Evolutionary conservation across 1,140 invertebrate species (phyloP), one percentile per base, ranked within the genome.

Genomic region (Geopemphigus sp.): DNA sequence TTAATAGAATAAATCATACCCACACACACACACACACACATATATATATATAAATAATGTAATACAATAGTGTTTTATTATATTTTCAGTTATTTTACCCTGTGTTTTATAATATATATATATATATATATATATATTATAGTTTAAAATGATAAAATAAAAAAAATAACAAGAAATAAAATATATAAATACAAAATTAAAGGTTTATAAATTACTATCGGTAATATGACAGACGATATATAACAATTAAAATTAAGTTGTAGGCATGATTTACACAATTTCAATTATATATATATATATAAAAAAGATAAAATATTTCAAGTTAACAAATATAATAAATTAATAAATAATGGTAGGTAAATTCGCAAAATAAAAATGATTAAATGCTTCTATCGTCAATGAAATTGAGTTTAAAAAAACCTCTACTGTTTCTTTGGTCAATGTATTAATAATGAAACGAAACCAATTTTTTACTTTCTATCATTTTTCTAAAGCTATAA

Each of bases 401-500:
- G 39, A 78, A 78, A 63, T n/a, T 78, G 22, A 61, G 45, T 57
- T 47, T 11, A 61, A 45, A 78, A 26, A 61, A 26, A 15, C 22
- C 39, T 78, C n/a, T n/a, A 32, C 68, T 50, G 57, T 63, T 59
- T 78, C 74, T 78, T 78, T 78, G 74, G 74, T 78, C 74, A 78
- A 45, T 61, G 10, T 24, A 78, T 24, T 61, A 78, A 63, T 76
- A 63, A 63, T 39, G 54, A 61, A 78, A 78, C 59, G 63, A 78
- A 76, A 78, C 61, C n/a, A 47, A 59, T 26, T 78, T 24, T 47
- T 57, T 61, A 54, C 39, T 76, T 47, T 61, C 73, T 45, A 59
- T 32, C 8, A 50, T 29, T 45, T 78, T 59, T 61, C 50, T 63
- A 54, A 11, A 39, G 39, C 45, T 78, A 78, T 59, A 78, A 59